These are phyloP conservation scores for Hirtodrosophila alboralis DNA, from an alignment of 2,888 invertebrate species.

Conservation along the genomic window DNA sequence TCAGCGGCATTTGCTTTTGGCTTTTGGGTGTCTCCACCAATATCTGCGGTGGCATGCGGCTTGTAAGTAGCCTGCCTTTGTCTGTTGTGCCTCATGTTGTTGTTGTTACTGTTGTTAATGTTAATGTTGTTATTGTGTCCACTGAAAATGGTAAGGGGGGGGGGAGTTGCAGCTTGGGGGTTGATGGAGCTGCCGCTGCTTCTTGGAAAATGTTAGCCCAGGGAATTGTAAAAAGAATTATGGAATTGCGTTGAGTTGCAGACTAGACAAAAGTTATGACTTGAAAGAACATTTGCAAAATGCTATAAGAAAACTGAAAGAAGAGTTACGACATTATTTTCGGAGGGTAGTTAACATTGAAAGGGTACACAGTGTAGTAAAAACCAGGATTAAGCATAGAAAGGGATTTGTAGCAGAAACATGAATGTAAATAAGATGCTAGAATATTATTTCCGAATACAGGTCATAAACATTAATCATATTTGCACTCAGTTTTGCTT, in stretches of 20 bases:
- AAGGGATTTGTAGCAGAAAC: no score
- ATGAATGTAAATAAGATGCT: neutral
- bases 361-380: slow-evolving; percentile 1
- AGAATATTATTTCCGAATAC: no score
- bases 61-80: slow-evolving; percentile 74
- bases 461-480: no score
- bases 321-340: slow-evolving; percentile 15
- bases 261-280: slow-evolving; percentile 9
- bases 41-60: slow-evolving; percentile 69
- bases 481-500: no score
- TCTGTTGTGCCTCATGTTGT: slow-evolving; percentile 29
- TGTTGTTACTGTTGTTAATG: slow-evolving; percentile 45
- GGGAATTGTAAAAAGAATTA: slow-evolving; percentile 70
- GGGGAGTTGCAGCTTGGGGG: slow-evolving; percentile 9
- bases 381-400: no score
- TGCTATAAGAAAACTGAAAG: slow-evolving; percentile 5
- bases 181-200: slow-evolving; percentile 12
- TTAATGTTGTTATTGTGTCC: slow-evolving; percentile 58
- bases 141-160: slow-evolving; percentile 1
- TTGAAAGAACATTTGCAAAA: slow-evolving; percentile 18
- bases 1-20: slow-evolving; percentile 49
- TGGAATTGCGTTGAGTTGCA: slow-evolving; percentile 42
- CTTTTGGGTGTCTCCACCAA: slow-evolving; percentile 51
- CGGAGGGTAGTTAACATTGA: slow-evolving; percentile 6
- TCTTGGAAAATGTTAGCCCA: slow-evolving; percentile 68